phyloP scores from a whole-genome alignment of 2,113 vertebrate genomes.

The Alethe diademata region DNA sequence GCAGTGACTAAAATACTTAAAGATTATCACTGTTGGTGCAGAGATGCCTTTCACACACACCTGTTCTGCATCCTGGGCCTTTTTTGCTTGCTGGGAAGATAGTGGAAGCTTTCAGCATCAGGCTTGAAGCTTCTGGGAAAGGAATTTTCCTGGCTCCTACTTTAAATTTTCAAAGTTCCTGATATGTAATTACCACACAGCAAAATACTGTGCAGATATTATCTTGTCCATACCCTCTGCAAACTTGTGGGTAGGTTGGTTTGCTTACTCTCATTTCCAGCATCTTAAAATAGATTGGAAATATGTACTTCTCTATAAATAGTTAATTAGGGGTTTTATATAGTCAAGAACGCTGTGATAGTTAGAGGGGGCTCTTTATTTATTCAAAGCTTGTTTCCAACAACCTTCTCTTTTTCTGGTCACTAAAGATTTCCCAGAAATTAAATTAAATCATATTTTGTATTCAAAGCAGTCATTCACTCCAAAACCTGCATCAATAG shows the following conservation, averaged over 20 bases:
- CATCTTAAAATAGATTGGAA: slow-evolving; percentile 46
- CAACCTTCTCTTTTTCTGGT: slow-evolving; percentile 12
- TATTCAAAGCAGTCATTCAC: slow-evolving; percentile 4
- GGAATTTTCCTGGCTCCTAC: slow-evolving; percentile 7
- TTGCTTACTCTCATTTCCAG: slow-evolving; percentile 27
- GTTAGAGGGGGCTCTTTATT: neutral
- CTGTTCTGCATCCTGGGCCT: neutral
- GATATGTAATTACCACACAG: neutral
- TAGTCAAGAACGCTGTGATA: neutral
- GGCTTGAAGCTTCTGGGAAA: neutral
- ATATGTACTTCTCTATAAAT: slow-evolving; percentile 38
- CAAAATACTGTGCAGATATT: neutral
- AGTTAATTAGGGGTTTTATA: slow-evolving; percentile 14
- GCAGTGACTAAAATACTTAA: neutral
- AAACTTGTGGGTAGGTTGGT: slow-evolving; percentile 30
- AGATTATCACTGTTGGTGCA: neutral
- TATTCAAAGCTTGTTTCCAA: slow-evolving; percentile 32
- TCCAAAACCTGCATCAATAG: slow-evolving; percentile 2
- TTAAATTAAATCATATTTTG: neutral
- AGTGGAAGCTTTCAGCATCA: neutral
- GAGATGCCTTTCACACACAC: neutral
- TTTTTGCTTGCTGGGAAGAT: neutral
- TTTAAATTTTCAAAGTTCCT: neutral
- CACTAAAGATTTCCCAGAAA: slow-evolving; percentile 24
- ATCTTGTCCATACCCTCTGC: neutral